A percentile compares a stretch with the other conserved stretches of the same genome.
Evolutionary conservation across 2,797 vertebrate genomes (phyloP).

Genomic region (Bovichtus variegatus): DNA sequence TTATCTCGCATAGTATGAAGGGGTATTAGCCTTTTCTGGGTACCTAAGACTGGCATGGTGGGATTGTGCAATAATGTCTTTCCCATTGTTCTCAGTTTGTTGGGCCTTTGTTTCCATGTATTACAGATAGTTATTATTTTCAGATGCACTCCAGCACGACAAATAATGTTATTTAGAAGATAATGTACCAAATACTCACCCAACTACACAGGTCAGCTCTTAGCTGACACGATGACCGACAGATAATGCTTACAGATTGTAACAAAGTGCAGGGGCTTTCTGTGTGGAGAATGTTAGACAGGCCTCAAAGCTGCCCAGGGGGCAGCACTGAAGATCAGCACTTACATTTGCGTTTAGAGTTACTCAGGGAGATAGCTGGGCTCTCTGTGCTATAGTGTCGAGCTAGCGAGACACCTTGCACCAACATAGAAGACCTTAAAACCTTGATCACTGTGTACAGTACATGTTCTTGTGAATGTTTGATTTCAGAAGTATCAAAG

Average conservation of each 20-base stretch:
- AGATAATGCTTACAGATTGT: constrained; percentile 68
- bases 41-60: constrained; percentile 77
- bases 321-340: constrained; percentile 61
- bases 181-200: constrained; percentile 62
- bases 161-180: constrained; percentile 33
- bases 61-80: constrained; percentile 86
- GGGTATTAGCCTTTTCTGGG: constrained; percentile 59
- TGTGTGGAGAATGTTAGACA: constrained; percentile 56
- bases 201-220: constrained; percentile 48
- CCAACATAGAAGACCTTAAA: constrained; percentile 84
- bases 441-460: constrained; percentile 91
- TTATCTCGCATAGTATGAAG: constrained; percentile 52
- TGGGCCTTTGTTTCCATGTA: constrained; percentile 51
- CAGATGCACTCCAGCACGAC: constrained; percentile 74
- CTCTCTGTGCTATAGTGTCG: constrained; percentile 82
- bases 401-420: constrained; percentile 83
- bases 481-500: constrained; percentile 86
- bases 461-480: constrained; percentile 90
- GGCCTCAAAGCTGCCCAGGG: constrained; percentile 48
- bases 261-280: constrained; percentile 74
- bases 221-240: constrained; percentile 30
- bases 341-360: constrained; percentile 68
- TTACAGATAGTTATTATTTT: constrained; percentile 54
- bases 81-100: constrained; percentile 74
- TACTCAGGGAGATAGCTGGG: constrained; percentile 89